These are phyloP conservation scores for Myotis brandtii DNA, from an alignment of 2,113 vertebrate genomes.

Conservation along the genomic window DNA sequence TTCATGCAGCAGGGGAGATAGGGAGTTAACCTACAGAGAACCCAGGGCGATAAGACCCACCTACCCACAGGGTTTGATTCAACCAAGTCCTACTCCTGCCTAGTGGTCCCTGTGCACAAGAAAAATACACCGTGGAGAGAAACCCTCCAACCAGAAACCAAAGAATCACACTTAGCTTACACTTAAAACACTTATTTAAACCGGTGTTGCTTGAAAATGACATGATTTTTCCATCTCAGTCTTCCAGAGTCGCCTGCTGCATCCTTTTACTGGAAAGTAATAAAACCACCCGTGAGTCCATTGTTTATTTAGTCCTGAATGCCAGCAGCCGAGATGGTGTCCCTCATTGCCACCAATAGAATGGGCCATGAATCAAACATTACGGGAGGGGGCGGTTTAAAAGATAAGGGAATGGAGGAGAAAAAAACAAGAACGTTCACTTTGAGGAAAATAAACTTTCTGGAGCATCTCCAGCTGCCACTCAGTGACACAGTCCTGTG, in stretches of 20 bases:
- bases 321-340: background rate
- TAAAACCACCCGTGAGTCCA: background rate
- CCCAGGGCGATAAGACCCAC: background rate
- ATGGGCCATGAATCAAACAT: background rate
- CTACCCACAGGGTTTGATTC: background rate
- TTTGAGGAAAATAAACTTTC: background rate
- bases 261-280: background rate
- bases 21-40: background rate
- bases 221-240: background rate
- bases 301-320: background rate
- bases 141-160: background rate
- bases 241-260: background rate
- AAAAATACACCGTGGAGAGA: background rate
- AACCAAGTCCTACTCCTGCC: background rate
- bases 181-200: constrained; percentile 7
- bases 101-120: background rate
- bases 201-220: background rate
- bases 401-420: background rate
- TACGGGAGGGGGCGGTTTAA: background rate
- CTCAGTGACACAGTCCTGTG: background rate
- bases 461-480: background rate
- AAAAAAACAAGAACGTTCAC: background rate
- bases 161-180: background rate
- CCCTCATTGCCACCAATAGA: background rate
- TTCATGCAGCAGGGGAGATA: background rate